Evolutionary conservation across 2,797 vertebrate species (phyloP).

Genomic region (Allochrocebus solatus): DNA sequence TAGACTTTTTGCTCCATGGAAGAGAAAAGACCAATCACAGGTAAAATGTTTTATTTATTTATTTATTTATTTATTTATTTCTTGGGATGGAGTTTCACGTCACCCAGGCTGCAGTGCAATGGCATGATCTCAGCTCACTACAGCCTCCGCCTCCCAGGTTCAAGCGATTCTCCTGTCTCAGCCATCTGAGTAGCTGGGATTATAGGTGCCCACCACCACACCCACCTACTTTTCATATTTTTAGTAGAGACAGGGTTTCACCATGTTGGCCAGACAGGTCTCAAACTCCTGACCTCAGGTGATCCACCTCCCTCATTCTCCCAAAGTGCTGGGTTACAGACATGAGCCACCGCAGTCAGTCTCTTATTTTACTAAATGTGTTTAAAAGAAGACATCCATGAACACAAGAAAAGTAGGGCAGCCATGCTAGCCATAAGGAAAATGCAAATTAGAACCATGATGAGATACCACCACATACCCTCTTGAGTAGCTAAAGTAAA

Average conservation of each 20-base stretch:
- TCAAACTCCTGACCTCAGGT: too few species aligned
- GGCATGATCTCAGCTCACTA: neutral
- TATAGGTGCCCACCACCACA: neutral
- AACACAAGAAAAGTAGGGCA: neutral
- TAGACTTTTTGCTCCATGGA: slow-evolving; percentile 95
- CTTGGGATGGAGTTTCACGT: neutral
- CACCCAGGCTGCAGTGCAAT: neutral
- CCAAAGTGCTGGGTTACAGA: too few species aligned
- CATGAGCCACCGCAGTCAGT: fast-evolving
- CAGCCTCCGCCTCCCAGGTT: neutral
- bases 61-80: neutral
- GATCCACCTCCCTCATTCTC: too few species aligned
- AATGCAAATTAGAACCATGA: neutral
- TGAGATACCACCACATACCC: neutral
- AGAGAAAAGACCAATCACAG: slow-evolving; percentile 84
- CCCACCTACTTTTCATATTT: neutral
- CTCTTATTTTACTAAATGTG: neutral
- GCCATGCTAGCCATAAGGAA: neutral
- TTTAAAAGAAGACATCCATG: neutral
- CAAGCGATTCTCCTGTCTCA: neutral
- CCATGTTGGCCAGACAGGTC: too few species aligned
- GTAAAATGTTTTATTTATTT: slow-evolving; percentile 75
- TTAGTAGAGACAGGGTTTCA: neutral
- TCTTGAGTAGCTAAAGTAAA: neutral
- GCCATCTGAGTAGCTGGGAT: neutral